Base-by-base conservation (phyloP, 2,113 vertebrate species). In the Salvator merianae region DNA sequence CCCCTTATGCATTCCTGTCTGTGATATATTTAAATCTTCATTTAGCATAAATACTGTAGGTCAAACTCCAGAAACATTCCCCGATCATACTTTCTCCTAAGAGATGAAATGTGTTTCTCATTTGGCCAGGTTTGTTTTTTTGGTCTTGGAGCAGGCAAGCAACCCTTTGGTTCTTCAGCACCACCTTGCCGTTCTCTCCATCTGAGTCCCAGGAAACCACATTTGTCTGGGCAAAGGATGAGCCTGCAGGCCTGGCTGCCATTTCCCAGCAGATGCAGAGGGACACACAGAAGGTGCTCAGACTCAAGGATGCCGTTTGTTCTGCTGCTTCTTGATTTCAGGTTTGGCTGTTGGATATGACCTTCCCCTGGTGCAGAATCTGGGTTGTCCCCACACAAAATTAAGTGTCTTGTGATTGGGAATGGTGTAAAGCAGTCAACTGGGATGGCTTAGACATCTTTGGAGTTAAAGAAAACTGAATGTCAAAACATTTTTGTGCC, bases 71-170 rank as follows among this genome's bases (percentile, higher is more conserved):
- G 95, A 92, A 94, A 94, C 93, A 93, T 93, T 90, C 88, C 93
- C 93, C 94, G 93, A 92, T 93, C 94, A 86, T 87, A 92, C 94
- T 93, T 95, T 88, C 90, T 93, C 91, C 93, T 85, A 83, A 94
- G 92, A 89, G 91, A 91, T 94, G 92, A 96, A 96, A 94, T 93
- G 93, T 93, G 91, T 89, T 93, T 94, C 95, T 94, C 85, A 93
- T 95, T 95, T 95, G 95, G 93, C 95, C 72, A 77, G 87, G 93
- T 94, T 94, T 95, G 94, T 94, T 95, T 95, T 94, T 93, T 94
- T 95, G 95, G 95, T 93, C 92, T 94, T 90, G 18, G 91, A 94
- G 91, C 93, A 91, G 93, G 7, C n/a, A 89, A 86, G 78, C 89
- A 87, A 90, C 88, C 87, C 69, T 47, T 47, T 5, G 43, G 43